Percentiles rank a stretch among this genome's conserved stretches.
phyloP scores from a whole-genome alignment of 1,140 invertebrate species.

The Elymnias hypermnestra region DNA sequence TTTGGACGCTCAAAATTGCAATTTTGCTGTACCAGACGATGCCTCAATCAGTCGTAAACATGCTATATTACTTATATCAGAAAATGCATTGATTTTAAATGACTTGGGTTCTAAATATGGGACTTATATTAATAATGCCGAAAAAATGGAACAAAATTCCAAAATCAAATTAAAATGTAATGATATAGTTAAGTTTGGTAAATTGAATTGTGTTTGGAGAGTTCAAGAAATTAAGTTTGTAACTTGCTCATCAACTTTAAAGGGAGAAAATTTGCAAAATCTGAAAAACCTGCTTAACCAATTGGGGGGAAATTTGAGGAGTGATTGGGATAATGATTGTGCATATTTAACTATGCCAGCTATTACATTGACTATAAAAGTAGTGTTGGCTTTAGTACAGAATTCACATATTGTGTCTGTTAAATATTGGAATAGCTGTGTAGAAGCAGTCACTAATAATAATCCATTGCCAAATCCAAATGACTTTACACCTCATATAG shows the following conservation, averaged over 20 bases:
- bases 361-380: conserved; percentile 82
- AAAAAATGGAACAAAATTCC: conserved; percentile 42
- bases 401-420: conserved; percentile 79
- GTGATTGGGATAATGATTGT: conserved; percentile 74
- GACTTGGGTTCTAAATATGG: conserved; percentile 77
- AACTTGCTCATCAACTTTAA: conserved; percentile 72
- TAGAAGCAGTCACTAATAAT: conserved; percentile 62
- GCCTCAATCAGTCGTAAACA: conserved; percentile 77
- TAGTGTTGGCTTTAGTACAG: conserved; percentile 80
- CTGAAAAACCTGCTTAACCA: conserved; percentile 49
- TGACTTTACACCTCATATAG: conserved; percentile 74
- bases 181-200: conserved; percentile 75
- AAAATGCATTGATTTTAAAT: conserved; percentile 44
- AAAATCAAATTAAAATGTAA: conserved; percentile 52
- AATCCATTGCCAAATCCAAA: conserved; percentile 69
- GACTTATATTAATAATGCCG: conserved; percentile 69
- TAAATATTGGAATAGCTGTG: conserved; percentile 77
- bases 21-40: conserved; percentile 69
- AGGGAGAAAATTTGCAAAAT: conserved; percentile 45
- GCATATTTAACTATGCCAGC: conserved; percentile 81
- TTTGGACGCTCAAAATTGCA: conserved; percentile 43
- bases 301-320: conserved; percentile 62
- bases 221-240: conserved; percentile 48
- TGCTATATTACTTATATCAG: conserved; percentile 49
- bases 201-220: conserved; percentile 69